Evolutionary conservation across 2,797 vertebrate genomes (phyloP).

Genomic region (Nasua narica): DNA sequence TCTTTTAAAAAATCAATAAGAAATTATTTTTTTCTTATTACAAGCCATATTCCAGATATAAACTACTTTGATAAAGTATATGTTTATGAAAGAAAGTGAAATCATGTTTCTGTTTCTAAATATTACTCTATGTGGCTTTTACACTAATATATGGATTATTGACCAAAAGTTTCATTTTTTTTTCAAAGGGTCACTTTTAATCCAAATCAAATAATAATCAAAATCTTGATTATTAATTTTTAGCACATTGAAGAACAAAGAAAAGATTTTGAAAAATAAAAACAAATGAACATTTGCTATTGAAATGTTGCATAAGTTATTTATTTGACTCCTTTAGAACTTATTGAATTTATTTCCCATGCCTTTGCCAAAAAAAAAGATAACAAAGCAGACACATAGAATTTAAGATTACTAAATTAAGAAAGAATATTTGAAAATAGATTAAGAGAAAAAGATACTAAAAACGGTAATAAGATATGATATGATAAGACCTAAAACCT

Average conservation of each 20-base stretch:
- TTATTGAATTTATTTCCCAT: not conserved
- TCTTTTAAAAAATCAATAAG: not conserved
- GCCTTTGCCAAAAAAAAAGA: not conserved
- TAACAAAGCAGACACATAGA: not conserved
- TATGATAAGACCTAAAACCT: not conserved
- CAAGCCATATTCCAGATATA: not conserved
- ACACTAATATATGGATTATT: not conserved
- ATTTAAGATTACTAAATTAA: not conserved
- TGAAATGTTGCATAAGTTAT: not conserved
- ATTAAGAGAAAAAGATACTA: not conserved
- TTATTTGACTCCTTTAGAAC: not conserved
- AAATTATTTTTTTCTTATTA: not conserved
- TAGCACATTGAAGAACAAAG: not conserved
- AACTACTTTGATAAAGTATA: not conserved
- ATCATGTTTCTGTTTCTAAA: slow-evolving; percentile 13
- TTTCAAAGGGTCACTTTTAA: slow-evolving; percentile 10
- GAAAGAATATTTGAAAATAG: not conserved
- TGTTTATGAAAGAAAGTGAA: not conserved
- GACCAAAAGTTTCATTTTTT: not conserved
- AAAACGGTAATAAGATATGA: not conserved
- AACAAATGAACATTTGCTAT: not conserved
- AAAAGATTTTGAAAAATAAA: not conserved
- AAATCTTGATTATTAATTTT: slow-evolving; percentile 27
- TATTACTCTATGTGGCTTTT: not conserved
- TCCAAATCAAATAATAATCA: no score